phyloP scores from a whole-genome alignment of 2,888 invertebrate species.

The Melinaea menophilus region DNA sequence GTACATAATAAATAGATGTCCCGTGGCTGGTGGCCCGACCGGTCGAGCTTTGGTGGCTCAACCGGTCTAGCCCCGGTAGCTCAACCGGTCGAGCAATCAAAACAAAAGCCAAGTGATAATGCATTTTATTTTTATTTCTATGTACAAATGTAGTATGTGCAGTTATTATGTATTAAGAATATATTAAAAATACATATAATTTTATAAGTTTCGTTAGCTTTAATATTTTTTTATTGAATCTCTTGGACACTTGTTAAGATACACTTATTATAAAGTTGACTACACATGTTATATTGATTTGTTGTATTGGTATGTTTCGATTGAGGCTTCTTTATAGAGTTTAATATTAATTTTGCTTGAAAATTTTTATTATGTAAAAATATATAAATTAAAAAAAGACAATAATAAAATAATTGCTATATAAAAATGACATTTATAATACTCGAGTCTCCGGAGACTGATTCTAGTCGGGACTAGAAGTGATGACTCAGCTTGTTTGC shows the following conservation, averaged over 20 bases:
- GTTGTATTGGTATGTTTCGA: not conserved
- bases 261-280: conserved; percentile 16
- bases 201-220: conserved; percentile 10
- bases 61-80: no score
- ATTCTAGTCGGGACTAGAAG: no score
- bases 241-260: conserved; percentile 27
- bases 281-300: not conserved
- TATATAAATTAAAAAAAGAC: not conserved
- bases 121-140: conserved; percentile 4
- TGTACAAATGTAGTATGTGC: not conserved
- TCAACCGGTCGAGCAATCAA: no score
- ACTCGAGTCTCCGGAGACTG: not conserved
- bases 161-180: not conserved
- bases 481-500: no score
- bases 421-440: conserved; percentile 2
- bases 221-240: conserved; percentile 21
- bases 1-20: conserved; percentile 26
- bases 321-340: no score
- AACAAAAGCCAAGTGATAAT: not conserved
- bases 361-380: no score
- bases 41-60: no score
- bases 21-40: no score
- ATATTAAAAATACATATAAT: not conserved
- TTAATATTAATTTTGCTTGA: no score
- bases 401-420: conserved; percentile 1